phyloP scores from a whole-genome alignment of 2,797 vertebrate genomes.

The Myotis myotis region DNA sequence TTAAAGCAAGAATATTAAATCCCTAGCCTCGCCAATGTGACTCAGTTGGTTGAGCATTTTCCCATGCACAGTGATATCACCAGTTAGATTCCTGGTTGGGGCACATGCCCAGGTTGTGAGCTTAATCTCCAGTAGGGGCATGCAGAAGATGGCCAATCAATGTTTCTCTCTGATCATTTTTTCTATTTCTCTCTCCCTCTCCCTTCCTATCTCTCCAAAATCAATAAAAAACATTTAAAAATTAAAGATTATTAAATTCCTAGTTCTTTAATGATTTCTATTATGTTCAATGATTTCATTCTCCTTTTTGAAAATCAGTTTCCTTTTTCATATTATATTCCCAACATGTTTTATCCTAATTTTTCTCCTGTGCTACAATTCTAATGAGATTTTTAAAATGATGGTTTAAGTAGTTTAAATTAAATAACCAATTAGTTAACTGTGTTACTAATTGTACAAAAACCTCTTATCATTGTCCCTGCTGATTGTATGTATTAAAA shows the following conservation, averaged over 20 bases:
- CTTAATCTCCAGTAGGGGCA: too few species aligned
- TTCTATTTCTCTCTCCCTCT: too few species aligned
- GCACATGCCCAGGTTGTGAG: too few species aligned
- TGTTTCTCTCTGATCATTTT: too few species aligned
- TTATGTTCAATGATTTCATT: neutral
- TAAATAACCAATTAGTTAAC: slow-evolving; percentile 48
- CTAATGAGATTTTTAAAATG: slow-evolving; percentile 32
- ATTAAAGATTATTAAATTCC: neutral
- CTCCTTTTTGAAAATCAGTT: neutral
- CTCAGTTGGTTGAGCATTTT: too few species aligned
- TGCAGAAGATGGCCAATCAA: too few species aligned
- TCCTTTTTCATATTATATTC: neutral
- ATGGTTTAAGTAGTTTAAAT: slow-evolving; percentile 38
- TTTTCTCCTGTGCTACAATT: slow-evolving; percentile 28
- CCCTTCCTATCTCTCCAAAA: too few species aligned
- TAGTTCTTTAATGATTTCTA: neutral
- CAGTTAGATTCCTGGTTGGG: too few species aligned
- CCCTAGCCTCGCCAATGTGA: too few species aligned
- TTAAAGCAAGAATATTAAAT: neutral
- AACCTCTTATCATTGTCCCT: neutral
- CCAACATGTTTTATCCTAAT: neutral
- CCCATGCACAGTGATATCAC: too few species aligned
- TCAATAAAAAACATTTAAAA: too few species aligned
- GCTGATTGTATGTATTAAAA: slow-evolving; percentile 25
- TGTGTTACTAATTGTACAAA: slow-evolving; percentile 36